Evolutionary conservation across 2,113 vertebrate genomes (phyloP), one percentile per base, ranked within the genome.

Genomic region (Callipepla californica): DNA sequence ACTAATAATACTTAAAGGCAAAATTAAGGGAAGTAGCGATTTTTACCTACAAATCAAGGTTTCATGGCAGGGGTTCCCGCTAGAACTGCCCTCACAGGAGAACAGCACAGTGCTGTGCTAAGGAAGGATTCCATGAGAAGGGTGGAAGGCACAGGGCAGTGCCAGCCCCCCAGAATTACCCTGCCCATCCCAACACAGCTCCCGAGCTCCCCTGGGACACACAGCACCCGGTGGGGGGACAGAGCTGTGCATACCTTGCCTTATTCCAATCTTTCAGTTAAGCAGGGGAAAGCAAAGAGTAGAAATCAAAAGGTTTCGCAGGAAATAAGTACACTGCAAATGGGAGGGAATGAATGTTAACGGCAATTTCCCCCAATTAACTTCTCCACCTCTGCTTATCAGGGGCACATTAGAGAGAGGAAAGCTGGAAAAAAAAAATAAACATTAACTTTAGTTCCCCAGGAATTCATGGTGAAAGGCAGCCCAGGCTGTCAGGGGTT

Each of bases 1-100:
- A 96, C 96, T 97, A 97, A 96, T 96, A 94, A 96, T 4, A 86
- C 95, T 92, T 68, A 48, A 63, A 95, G 91, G 87, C 68, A 53
- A 86, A 96, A 94, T 94, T 95, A 94, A 96, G 42, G 65, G 15
- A 88, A 82, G 94, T 69, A 78, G 74, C 30, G 28, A 55, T 59
- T 89, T 80, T 82, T 83, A 65, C 82, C 78, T 68, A 62, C 74
- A 30, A 63, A 84, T 65, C 32, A 55, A 74, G 90, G 86, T 16
- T 87, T 82, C 79, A 21, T 55, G 81, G 68, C 17, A 0, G 72
- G 59, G 85, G 36, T n/a, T 90, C 28, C 77, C 40, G 76, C 26
- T 25, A 48, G 66, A 72, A 69, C 82, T 78, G 89, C 85, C 96
- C 93, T 70, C 36, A 48, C 32, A 16, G 26, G 72, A 51, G 57